Evolutionary conservation across 2,113 vertebrate genomes (phyloP).

Genomic region (Myocastor coypus): DNA sequence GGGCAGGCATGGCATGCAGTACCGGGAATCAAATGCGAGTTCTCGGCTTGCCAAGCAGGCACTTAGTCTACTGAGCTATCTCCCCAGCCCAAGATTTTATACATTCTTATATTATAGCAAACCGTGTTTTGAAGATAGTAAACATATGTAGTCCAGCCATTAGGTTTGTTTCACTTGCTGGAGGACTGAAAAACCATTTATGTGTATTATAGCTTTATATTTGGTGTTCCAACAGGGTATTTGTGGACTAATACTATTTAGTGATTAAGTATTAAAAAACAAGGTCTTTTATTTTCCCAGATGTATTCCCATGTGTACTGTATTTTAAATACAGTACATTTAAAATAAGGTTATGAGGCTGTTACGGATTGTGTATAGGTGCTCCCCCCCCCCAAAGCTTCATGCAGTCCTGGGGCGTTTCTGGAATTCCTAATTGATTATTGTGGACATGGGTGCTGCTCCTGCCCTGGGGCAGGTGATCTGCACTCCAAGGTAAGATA

Average conservation of each 20-base stretch:
- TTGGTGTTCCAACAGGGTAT: neutral
- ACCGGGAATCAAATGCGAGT: too few relatives aligned
- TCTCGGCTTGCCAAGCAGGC: too few relatives aligned
- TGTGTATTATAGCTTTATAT: neutral
- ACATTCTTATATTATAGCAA: neutral
- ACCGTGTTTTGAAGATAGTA: neutral
- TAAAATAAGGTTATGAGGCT: neutral
- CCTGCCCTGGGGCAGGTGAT: too few relatives aligned
- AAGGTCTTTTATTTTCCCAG: neutral
- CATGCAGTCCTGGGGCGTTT: too few relatives aligned
- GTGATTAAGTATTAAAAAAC: conserved; percentile 26
- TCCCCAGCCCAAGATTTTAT: neutral
- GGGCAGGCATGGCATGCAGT: too few relatives aligned
- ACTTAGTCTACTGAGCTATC: too few relatives aligned
- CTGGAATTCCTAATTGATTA: too few relatives aligned
- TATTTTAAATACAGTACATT: neutral
- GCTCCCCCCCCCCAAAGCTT: too few relatives aligned
- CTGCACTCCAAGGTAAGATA: too few relatives aligned
- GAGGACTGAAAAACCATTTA: neutral
- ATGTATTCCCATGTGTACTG: neutral
- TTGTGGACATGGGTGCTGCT: too few relatives aligned
- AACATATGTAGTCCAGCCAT: neutral
- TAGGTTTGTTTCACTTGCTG: neutral
- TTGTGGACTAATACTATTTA: neutral
- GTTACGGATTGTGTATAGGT: too few relatives aligned